phyloP scores from a whole-genome alignment of 2,113 vertebrate species.

The Antidorcas marsupialis region DNA sequence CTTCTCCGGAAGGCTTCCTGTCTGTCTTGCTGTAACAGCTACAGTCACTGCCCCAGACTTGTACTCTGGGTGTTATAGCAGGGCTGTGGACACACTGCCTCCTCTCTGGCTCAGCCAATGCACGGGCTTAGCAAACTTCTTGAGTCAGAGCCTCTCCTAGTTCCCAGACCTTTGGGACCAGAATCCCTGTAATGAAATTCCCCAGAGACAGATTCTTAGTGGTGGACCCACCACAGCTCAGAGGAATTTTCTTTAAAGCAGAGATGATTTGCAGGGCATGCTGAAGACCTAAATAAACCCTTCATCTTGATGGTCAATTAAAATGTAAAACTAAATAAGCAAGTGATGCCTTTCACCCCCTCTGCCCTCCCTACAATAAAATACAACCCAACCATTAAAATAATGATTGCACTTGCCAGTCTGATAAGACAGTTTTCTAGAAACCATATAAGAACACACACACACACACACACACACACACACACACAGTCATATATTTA shows the following conservation, averaged over 20 bases:
- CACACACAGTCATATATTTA: background rate
- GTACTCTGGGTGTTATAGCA: background rate
- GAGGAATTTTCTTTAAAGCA: background rate
- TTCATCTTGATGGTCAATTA: background rate
- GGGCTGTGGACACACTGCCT: background rate
- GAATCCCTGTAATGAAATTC: background rate
- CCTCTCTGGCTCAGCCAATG: background rate
- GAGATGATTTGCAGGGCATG: background rate
- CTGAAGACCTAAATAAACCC: background rate
- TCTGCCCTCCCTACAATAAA: background rate
- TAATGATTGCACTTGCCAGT: background rate
- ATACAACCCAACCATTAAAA: background rate
- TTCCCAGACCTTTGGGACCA: background rate
- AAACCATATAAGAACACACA: background rate
- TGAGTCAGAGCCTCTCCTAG: background rate
- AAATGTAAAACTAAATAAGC: background rate
- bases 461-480: no score
- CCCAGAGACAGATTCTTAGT: background rate
- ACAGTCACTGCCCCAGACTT: background rate
- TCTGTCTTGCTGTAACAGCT: background rate
- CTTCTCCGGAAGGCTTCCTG: background rate
- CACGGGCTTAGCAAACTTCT: background rate
- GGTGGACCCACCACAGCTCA: background rate
- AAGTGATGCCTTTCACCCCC: background rate
- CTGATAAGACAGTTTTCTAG: background rate